Base-by-base conservation (phyloP, 2,113 vertebrate genomes). In the Etia nguti region DNA sequence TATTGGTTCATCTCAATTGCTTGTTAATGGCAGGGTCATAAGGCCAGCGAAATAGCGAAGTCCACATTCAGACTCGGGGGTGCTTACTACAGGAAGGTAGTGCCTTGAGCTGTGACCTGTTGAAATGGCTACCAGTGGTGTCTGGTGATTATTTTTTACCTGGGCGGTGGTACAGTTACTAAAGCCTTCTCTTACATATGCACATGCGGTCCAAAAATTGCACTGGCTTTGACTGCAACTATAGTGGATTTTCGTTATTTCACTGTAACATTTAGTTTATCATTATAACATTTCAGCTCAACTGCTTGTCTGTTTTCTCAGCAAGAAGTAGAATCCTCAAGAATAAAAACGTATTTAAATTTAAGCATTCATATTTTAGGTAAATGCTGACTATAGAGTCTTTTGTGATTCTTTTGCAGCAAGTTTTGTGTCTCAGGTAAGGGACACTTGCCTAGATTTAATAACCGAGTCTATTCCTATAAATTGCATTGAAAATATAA, bases 1-100 rank as follows among this genome's bases (percentile, higher is more conserved):
- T 95, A 95, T 95, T 96, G 95, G 95, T 91, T 94, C 93, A 90
- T 96, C 95, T 95, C 94, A 94, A 96, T 95, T 95, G 94, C 93
- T 79, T 93, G 93, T 92, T 95, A 95, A 95, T 96, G 93, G 94
- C 89, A 86, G 93, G 94, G 95, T 96, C 91, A 89, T 94, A 93
- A 96, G 92, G 92, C 90, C 93, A 89, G 90, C 91, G 90, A 94
- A 95, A 96, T 89, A 92, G 93, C 91, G 3, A 87, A 93, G 93
- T 94, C 94, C 93, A 95, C 94, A 89, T 93, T 87, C 87, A 93
- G 91, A 93, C 93, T 93, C 56, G 60, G 89, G 86, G 92, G 75
- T 90, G 89, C 86, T 90, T 91, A 85, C 89, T 79, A 86, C 75
- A 89, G 87, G 81, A 75, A 73, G 65, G 77, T 31, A 77, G 84